phyloP scores from a whole-genome alignment of 2,888 invertebrate genomes.

The Sarcophaga subvicina region DNA sequence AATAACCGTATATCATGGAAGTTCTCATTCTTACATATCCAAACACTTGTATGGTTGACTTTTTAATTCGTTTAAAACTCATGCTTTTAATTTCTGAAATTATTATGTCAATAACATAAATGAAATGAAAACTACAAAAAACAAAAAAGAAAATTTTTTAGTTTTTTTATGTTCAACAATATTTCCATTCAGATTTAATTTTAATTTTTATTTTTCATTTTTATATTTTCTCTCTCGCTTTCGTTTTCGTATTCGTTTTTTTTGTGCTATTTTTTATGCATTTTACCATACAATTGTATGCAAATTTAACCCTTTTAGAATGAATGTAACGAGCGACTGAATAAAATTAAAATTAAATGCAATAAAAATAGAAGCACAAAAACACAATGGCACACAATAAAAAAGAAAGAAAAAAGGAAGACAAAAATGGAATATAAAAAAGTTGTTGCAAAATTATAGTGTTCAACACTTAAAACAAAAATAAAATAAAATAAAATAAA shows the following conservation, averaged over 20 bases:
- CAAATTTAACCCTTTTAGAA: constrained; percentile 44
- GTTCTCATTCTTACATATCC: too few relatives aligned
- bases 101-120: constrained; percentile 9
- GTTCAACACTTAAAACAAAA: background rate
- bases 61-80: background rate
- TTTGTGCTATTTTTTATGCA: constrained; percentile 25
- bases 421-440: background rate
- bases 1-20: too few relatives aligned
- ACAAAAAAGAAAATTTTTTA: background rate
- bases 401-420: constrained; percentile 1
- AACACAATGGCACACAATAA: background rate
- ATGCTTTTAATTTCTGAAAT: background rate
- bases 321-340: constrained; percentile 2
- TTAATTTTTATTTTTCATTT: background rate
- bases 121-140: background rate
- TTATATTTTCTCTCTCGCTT: background rate
- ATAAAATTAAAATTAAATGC: constrained; percentile 16
- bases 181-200: too few relatives aligned
- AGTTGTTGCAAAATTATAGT: constrained; percentile 8
- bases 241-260: constrained; percentile 26
- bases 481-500: background rate
- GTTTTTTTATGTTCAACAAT: too few relatives aligned
- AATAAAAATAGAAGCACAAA: background rate
- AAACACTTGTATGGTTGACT: too few relatives aligned
- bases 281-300: constrained; percentile 49